These are phyloP conservation scores for Zaprionus taronus DNA, from an alignment of 1,140 invertebrate species.

Conservation along the genomic window DNA sequence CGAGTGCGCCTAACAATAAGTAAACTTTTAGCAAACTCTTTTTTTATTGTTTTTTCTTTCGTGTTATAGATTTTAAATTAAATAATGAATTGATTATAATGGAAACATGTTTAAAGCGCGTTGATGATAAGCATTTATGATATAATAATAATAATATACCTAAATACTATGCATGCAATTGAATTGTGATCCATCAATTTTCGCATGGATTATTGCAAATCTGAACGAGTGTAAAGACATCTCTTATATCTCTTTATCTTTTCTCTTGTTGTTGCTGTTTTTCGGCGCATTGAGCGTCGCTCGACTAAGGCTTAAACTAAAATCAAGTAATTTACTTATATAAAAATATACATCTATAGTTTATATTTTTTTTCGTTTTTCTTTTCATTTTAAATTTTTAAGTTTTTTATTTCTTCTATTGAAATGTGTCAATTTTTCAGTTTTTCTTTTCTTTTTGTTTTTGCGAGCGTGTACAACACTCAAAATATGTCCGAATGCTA, in stretches of 20 bases:
- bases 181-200: constrained; percentile 35
- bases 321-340: constrained; percentile 65
- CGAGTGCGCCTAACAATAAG: constrained; percentile 65
- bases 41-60: constrained; percentile 12
- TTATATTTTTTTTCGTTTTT: constrained; percentile 26
- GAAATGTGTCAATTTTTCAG: constrained; percentile 62
- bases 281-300: constrained; percentile 39
- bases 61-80: constrained; percentile 58
- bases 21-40: constrained; percentile 69
- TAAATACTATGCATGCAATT: constrained; percentile 50
- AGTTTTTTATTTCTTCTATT: constrained; percentile 34
- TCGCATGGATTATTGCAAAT: constrained; percentile 65
- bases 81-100: constrained; percentile 66
- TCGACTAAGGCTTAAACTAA: constrained; percentile 62
- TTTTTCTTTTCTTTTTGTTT: constrained; percentile 25
- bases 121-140: constrained; percentile 59
- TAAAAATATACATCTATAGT: constrained; percentile 67
- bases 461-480: constrained; percentile 65
- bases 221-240: constrained; percentile 71
- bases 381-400: constrained; percentile 28
- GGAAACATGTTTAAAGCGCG: constrained; percentile 70
- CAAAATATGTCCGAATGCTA: constrained; percentile 79
- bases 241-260: constrained; percentile 25
- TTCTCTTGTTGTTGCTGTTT: constrained; percentile 17
- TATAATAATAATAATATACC: constrained; percentile 27